Evolutionary conservation across 2,888 invertebrate genomes (phyloP), one percentile per base, ranked within the genome.

Genomic region (Deilephila elpenor): DNA sequence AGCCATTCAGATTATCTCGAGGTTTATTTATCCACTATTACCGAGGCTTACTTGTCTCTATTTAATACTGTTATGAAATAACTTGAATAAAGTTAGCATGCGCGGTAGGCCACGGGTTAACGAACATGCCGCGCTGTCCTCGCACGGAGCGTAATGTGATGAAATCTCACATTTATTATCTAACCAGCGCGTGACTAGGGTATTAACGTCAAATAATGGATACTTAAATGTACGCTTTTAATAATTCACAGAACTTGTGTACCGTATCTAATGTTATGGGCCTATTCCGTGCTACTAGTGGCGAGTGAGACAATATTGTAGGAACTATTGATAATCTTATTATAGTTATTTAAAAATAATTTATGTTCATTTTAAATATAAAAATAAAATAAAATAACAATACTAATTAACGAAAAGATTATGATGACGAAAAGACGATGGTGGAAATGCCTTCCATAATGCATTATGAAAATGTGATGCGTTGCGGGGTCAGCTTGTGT

Each of bases 161-260:
- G 80, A 83, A 81, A 83, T 80, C 80, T 77, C 77, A 79, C 80
- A 83, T 82, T 84, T 84, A 85, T 80, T 77, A 79, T 80, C 79
- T 77, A 76, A 76, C 78, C 74, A 72, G 74, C 75, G 80, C 87
- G 86, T 83, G 86, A 82, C 80, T 75, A 32, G 83, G 83, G 82
- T 85, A 77, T 76, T 70, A 75, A 79, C 77, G 71, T 75, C 74
- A 75, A 71, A 75, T 74, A 76, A 73, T 74, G 71, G 71, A 73
- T 73, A 75, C 71, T 77, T 77, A 73, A 78, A 76, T 72, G 83
- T 84, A 80, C 82, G 81, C 84, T 84, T 85, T 86, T 84, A 86
- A 87, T 86, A 86, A 86, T 86, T 84, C 82, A 83, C 80, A 73
- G 71, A 64, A 37, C 37, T 64, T 44, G 14, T 64, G 37, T 64